A percentile compares a stretch with the other conserved stretches of the same genome.
These are phyloP conservation scores for Saccostrea cuccullata DNA, from an alignment of 1,140 invertebrate genomes.

Conservation along the genomic window DNA sequence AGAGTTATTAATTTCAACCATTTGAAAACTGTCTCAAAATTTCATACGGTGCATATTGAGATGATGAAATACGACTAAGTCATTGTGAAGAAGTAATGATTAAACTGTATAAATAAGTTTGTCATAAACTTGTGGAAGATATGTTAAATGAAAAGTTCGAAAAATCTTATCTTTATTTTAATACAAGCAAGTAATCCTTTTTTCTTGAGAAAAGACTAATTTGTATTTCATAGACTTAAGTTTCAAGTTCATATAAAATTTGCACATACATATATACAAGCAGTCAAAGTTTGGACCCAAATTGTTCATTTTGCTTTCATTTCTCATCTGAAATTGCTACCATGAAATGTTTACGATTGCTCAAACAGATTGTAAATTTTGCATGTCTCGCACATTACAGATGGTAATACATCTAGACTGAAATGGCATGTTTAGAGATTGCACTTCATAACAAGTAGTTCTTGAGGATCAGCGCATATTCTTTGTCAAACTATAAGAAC, in stretches of 20 bases:
- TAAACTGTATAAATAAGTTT: no score
- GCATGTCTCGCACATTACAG: constrained; percentile 26
- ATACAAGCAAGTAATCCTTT: no score
- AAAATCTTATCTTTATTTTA: no score
- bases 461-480: constrained; percentile 9
- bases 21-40: no score
- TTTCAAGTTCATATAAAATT: not conserved
- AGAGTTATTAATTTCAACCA: no score
- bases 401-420: constrained; percentile 7
- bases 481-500: constrained; percentile 16
- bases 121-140: no score
- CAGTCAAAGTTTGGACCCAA: not conserved
- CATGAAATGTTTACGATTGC: constrained; percentile 29
- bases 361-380: constrained; percentile 24
- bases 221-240: no score
- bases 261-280: not conserved
- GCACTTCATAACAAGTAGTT: constrained; percentile 12
- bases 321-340: not conserved
- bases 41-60: no score
- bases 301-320: not conserved
- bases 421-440: constrained; percentile 30
- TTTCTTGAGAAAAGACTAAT: no score
- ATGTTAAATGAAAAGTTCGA: no score
- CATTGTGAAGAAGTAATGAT: no score
- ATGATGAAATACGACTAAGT: no score